Base-by-base conservation (phyloP, 2,888 invertebrate species). In the Archaeoteleia sp. region DNA sequence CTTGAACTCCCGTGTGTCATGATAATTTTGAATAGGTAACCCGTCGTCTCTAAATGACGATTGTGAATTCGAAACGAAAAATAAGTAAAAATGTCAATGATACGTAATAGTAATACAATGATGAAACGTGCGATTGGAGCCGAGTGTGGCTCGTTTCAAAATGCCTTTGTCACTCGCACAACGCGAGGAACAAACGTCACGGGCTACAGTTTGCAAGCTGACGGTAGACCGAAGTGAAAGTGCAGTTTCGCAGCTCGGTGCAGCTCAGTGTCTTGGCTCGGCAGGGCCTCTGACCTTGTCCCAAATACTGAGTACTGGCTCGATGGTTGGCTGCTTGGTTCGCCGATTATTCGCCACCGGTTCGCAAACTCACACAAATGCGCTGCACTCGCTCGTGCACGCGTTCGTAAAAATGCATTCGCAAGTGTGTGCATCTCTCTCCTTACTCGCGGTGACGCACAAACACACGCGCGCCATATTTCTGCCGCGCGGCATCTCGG, bases 231-330 rank as follows among this genome's bases (percentile, higher is more conserved):
- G 63, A 82, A 83, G 83, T 83, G 83, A 83, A 83, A 83, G 83
- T 83, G 80, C 82, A 81, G 73, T 70, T 77, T 71, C 74, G 74
- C 78, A 73, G 72, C 71, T 39, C 70, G 48, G 74, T 57, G 72
- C 71, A 70, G 68, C 71, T 68, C 74, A 69, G 73, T 72, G 74
- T 76, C 80, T 80, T 70, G 78, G 75, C 77, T 76, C 75, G 78
- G 78, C 81, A 73, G 81, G 82, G 83, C 84, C 84, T 84, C 84
- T 85, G 85, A 85, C 85, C 85, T 85, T 85, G 85, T 85, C 85
- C 85, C 83, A 84, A 85, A 85, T 85, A 84, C 83, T 82, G 76
- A 65, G 68, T 70, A 75, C 79, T 76, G 75, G 76, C 76, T 76
- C 69, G 71, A 68, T 76, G 61, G 60, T 48, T 73, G 65, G 67